These are phyloP conservation scores for Drosophila rufa DNA, from an alignment of 1,140 invertebrate genomes.

Conservation along the genomic window DNA sequence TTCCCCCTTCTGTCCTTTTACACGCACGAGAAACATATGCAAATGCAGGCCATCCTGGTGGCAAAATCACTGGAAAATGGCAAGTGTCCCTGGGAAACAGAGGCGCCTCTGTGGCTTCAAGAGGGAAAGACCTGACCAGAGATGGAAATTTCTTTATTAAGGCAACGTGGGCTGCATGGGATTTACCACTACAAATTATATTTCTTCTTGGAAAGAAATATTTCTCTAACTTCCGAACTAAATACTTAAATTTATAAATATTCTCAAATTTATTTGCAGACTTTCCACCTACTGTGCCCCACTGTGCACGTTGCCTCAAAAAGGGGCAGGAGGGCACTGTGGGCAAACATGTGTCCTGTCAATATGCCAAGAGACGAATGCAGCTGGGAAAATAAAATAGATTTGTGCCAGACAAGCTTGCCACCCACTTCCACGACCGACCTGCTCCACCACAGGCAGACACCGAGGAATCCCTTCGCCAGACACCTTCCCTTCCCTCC, in stretches of 20 bases:
- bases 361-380: slow-evolving; percentile 36
- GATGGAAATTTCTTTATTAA: too few species aligned
- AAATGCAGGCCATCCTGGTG: slow-evolving; percentile 24
- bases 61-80: background rate
- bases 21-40: slow-evolving; percentile 33
- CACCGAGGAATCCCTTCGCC: background rate
- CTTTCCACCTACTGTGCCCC: background rate
- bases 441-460: background rate
- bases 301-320: slow-evolving; percentile 2
- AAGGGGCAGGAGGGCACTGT: background rate
- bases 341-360: slow-evolving; percentile 31
- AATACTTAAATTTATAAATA: too few species aligned
- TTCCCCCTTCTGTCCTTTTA: background rate
- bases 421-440: background rate
- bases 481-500: background rate
- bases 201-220: too few species aligned
- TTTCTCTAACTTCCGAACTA: too few species aligned
- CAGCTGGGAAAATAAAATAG: slow-evolving; percentile 35
- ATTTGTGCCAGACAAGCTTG: background rate
- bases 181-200: background rate
- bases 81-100: background rate
- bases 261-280: too few species aligned
- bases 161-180: too few species aligned
- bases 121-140: background rate
- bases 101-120: too few species aligned